Conservation (phyloP, 2,888 invertebrate genomes). For the Eristalinus sepulchralis region DNA sequence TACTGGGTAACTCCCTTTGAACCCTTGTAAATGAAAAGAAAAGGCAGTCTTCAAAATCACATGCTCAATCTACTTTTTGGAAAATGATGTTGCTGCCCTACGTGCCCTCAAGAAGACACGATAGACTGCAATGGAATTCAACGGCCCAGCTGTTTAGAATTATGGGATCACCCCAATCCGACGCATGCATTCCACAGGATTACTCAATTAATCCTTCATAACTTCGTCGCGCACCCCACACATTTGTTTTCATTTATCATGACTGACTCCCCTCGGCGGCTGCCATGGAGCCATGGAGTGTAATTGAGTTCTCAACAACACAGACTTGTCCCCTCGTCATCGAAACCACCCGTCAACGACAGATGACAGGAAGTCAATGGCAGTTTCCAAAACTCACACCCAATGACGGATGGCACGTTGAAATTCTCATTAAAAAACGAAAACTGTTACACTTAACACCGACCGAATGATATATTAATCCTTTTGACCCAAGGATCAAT, state of each 20-base stretch:
- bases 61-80: background rate
- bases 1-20: no score
- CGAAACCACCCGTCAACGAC: background rate
- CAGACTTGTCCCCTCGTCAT: background rate
- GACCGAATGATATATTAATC: constrained; percentile 55
- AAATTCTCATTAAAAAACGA: constrained; percentile 53
- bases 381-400: constrained; percentile 19
- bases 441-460: constrained; percentile 49
- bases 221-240: constrained; percentile 1
- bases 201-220: constrained; percentile 7
- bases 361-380: constrained; percentile 63
- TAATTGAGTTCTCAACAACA: constrained; percentile 41
- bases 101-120: background rate
- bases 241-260: constrained; percentile 49
- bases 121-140: background rate
- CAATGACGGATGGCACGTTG: constrained; percentile 50
- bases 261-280: constrained; percentile 19
- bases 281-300: constrained; percentile 7
- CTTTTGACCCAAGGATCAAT: constrained; percentile 55
- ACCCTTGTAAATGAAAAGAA: no score
- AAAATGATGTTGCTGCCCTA: background rate
- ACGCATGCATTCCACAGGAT: constrained; percentile 1
- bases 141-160: background rate
- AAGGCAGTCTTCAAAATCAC: background rate
- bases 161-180: background rate